phyloP scores from a whole-genome alignment of 2,797 vertebrate species.

The Macroramphosus scolopax region DNA sequence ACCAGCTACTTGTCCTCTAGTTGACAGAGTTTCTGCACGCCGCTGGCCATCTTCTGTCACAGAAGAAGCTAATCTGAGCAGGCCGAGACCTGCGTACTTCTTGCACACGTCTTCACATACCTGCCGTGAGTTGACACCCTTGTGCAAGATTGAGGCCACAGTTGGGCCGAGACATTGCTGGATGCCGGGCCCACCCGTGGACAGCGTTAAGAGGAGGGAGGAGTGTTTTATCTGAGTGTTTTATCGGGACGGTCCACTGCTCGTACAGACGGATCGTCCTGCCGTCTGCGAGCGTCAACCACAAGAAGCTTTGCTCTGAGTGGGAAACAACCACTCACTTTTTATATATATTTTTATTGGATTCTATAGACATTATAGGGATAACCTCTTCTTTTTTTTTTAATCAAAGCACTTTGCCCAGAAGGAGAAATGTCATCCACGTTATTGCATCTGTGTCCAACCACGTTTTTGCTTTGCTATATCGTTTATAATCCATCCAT shows the following conservation, averaged over 20 bases:
- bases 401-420: slow-evolving; percentile 59
- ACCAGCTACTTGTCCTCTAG: not conserved
- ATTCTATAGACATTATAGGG: slow-evolving; percentile 35
- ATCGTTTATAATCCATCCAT: slow-evolving; percentile 38
- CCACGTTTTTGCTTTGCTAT: slow-evolving; percentile 1
- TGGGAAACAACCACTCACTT: slow-evolving; percentile 56
- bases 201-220: slow-evolving; percentile 1
- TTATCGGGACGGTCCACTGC: too few relatives aligned
- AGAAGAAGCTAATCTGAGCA: too few relatives aligned
- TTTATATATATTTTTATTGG: slow-evolving; percentile 21
- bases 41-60: too few relatives aligned
- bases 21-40: too few relatives aligned
- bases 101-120: too few relatives aligned
- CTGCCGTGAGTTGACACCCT: slow-evolving; percentile 17
- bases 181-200: slow-evolving; percentile 16
- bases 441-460: slow-evolving; percentile 10
- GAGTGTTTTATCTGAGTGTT: too few relatives aligned
- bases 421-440: slow-evolving; percentile 20
- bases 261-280: slow-evolving; percentile 18
- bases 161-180: not conserved
- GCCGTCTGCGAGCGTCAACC: slow-evolving; percentile 28
- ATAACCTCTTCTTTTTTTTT: slow-evolving; percentile 33
- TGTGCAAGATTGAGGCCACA: slow-evolving; percentile 1
- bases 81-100: too few relatives aligned
- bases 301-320: slow-evolving; percentile 40